phyloP scores from a whole-genome alignment of 2,797 vertebrate species.

The Benthosema pterotum region DNA sequence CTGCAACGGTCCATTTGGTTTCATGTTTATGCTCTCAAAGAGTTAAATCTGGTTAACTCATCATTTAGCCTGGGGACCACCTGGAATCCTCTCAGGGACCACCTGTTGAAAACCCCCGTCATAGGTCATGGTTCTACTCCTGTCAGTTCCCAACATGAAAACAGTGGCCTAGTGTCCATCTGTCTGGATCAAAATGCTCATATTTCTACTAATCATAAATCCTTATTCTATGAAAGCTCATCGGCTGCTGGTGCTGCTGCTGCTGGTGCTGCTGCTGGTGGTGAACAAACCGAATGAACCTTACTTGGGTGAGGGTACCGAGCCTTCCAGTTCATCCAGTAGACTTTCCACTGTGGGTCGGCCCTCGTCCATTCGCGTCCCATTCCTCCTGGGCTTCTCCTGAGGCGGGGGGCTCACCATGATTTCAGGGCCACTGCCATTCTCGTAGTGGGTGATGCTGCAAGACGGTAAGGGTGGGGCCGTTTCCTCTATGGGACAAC shows the following conservation, averaged over 20 bases:
- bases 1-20: too few relatives aligned
- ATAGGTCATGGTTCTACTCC: background rate
- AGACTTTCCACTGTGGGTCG: slow-evolving; percentile 92
- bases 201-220: background rate
- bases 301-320: slow-evolving; percentile 91
- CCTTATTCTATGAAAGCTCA: background rate
- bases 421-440: slow-evolving; percentile 76
- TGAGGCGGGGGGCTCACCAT: slow-evolving; percentile 79
- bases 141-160: background rate
- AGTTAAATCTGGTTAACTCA: too few relatives aligned
- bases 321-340: slow-evolving; percentile 92
- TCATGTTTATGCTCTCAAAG: too few relatives aligned
- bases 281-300: background rate
- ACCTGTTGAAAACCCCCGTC: too few relatives aligned
- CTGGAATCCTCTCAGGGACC: too few relatives aligned
- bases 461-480: slow-evolving; percentile 79
- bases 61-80: too few relatives aligned
- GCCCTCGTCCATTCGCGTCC: slow-evolving; percentile 84
- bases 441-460: slow-evolving; percentile 89
- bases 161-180: background rate
- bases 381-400: slow-evolving; percentile 90
- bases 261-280: too few relatives aligned
- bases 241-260: too few relatives aligned
- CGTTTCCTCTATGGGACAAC: slow-evolving; percentile 74
- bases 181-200: background rate